Conservation (phyloP, 1,140 invertebrate genomes). For the Whitmania pigra region DNA sequence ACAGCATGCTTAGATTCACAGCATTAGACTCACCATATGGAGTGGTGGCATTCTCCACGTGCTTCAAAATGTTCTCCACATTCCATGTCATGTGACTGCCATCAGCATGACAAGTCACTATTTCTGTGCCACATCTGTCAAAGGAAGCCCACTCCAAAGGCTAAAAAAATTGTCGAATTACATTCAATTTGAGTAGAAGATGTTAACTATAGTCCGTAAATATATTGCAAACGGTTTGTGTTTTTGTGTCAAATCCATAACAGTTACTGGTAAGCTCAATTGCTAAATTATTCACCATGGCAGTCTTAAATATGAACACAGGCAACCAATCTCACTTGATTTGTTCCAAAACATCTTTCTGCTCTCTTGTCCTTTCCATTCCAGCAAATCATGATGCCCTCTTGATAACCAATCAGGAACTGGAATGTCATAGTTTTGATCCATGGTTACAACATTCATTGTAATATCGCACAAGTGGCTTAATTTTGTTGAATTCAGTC, state of each 20-base stretch:
- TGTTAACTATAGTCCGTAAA: too few species aligned
- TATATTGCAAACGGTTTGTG: too few species aligned
- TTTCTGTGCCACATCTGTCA: conserved; percentile 1
- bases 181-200: too few species aligned
- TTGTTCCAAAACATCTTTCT: conserved; percentile 10
- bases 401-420: conserved; percentile 3
- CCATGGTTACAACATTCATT: background rate
- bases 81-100: conserved; percentile 11
- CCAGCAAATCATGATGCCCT: conserved; percentile 1
- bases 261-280: too few species aligned
- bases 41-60: background rate
- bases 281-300: background rate
- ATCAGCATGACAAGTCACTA: background rate
- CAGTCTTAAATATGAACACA: background rate
- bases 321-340: background rate
- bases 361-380: conserved; percentile 4
- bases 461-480: background rate
- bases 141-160: conserved; percentile 6
- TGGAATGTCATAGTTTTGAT: too few species aligned
- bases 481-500: background rate
- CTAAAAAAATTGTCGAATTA: background rate
- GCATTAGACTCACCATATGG: conserved; percentile 4
- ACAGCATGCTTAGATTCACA: conserved; percentile 55
- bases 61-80: conserved; percentile 4
- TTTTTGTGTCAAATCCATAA: too few species aligned